Conservation (phyloP, 2,113 vertebrate genomes). For the Amphiprion percula region DNA sequence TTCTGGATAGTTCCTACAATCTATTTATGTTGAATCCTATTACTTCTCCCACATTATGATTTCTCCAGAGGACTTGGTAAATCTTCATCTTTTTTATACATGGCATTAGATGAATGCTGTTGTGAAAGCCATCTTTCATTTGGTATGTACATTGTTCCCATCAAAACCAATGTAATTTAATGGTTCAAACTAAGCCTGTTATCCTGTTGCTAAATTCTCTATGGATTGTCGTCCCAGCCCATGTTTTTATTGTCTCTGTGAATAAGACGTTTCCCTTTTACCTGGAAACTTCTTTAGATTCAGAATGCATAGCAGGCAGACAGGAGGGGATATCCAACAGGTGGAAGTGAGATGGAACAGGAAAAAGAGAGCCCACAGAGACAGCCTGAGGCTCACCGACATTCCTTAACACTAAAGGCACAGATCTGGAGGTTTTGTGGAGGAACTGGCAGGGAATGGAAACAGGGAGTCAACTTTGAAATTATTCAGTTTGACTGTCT, state of each 20-base stretch:
- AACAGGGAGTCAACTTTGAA: conserved; percentile 39
- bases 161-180: conserved; percentile 2
- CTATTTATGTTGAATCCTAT: conserved; percentile 26
- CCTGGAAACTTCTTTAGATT: conserved; percentile 46
- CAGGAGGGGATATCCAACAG: conserved; percentile 52
- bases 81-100: background rate
- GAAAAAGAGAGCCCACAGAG: conserved; percentile 52
- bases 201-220: conserved; percentile 7
- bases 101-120: background rate
- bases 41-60: background rate
- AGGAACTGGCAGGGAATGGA: conserved; percentile 21
- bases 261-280: conserved; percentile 20
- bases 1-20: background rate
- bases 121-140: no score
- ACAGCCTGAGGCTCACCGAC: conserved; percentile 46
- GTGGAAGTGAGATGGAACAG: conserved; percentile 63
- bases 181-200: conserved; percentile 12
- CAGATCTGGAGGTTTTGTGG: conserved; percentile 15
- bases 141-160: conserved; percentile 12
- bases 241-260: conserved; percentile 25
- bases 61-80: conserved; percentile 14
- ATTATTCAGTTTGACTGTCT: conserved; percentile 37
- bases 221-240: background rate
- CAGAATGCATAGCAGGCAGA: conserved; percentile 24
- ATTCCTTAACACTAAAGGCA: conserved; percentile 51